A percentile compares a stretch with the other conserved stretches of the same genome.
These are phyloP conservation scores for Drosophila subpulchrella DNA, from an alignment of 1,140 invertebrate genomes.

Conservation along the genomic window DNA sequence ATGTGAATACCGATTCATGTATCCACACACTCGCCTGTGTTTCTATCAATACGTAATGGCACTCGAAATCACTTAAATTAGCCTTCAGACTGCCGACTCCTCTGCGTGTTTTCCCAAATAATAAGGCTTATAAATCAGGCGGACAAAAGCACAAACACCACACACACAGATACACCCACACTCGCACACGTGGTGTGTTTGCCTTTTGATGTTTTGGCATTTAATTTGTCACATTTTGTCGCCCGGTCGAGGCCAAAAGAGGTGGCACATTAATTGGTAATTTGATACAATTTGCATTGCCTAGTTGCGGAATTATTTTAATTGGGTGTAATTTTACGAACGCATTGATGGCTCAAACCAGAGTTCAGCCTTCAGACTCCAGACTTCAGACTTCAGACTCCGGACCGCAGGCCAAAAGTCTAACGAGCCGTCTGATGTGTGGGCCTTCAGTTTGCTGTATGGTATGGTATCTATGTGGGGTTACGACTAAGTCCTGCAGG, in stretches of 20 bases:
- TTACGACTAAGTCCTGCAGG: not conserved
- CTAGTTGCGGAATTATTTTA: slow-evolving; percentile 46
- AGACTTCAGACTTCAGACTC: not conserved
- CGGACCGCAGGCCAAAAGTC: slow-evolving; percentile 21
- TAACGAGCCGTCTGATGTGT: slow-evolving; percentile 21
- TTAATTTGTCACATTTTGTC: slow-evolving; percentile 54
- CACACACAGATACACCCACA: no score
- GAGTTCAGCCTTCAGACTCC: no score
- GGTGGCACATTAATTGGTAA: slow-evolving; percentile 48
- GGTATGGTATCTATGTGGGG: not conserved
- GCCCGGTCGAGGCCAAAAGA: slow-evolving; percentile 9
- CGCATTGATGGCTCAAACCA: slow-evolving; percentile 15
- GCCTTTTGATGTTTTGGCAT: slow-evolving; percentile 58
- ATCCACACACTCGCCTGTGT: slow-evolving; percentile 4
- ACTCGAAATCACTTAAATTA: slow-evolving; percentile 53
- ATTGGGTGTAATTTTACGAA: slow-evolving; percentile 52
- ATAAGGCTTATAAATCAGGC: slow-evolving; percentile 46
- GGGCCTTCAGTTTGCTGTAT: not conserved
- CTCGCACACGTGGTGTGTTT: slow-evolving; percentile 5
- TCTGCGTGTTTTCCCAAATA: slow-evolving; percentile 28
- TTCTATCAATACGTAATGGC: slow-evolving; percentile 51
- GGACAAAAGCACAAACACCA: slow-evolving; percentile 3
- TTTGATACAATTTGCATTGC: slow-evolving; percentile 58
- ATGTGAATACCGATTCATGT: slow-evolving; percentile 4
- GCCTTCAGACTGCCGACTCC: slow-evolving; percentile 8